Evolutionary conservation across 2,113 vertebrate genomes (phyloP).

Genomic region (Conger conger): DNA sequence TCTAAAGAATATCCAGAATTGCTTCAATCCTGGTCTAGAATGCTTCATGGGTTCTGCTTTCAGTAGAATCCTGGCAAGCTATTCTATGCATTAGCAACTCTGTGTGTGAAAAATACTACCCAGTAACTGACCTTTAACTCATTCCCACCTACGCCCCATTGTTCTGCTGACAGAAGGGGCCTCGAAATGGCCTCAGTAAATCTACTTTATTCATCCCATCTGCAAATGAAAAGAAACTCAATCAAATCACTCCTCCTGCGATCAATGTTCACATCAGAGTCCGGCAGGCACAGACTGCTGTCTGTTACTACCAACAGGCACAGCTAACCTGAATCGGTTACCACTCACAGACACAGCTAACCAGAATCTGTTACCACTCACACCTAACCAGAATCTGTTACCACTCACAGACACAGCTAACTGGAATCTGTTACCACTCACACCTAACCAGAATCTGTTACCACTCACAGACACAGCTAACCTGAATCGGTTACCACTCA

Average conservation of each 20-base stretch:
- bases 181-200: background rate
- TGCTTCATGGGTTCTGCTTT: background rate
- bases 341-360: too few relatives aligned
- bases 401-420: too few relatives aligned
- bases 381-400: too few relatives aligned
- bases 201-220: background rate
- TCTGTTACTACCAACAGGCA: too few relatives aligned
- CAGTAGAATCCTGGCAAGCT: background rate
- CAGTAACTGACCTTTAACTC: background rate
- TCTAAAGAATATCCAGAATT: background rate
- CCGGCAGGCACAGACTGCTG: background rate
- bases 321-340: too few relatives aligned
- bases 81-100: background rate
- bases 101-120: background rate
- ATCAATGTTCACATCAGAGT: background rate
- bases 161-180: background rate
- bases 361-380: too few relatives aligned
- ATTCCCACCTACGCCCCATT: background rate
- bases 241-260: background rate
- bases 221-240: background rate
- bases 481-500: too few relatives aligned
- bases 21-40: background rate
- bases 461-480: too few relatives aligned
- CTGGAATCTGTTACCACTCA: too few relatives aligned
- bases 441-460: too few relatives aligned